These are phyloP conservation scores for Synergus itoensis DNA, from an alignment of 2,888 invertebrate species.

Conservation along the genomic window DNA sequence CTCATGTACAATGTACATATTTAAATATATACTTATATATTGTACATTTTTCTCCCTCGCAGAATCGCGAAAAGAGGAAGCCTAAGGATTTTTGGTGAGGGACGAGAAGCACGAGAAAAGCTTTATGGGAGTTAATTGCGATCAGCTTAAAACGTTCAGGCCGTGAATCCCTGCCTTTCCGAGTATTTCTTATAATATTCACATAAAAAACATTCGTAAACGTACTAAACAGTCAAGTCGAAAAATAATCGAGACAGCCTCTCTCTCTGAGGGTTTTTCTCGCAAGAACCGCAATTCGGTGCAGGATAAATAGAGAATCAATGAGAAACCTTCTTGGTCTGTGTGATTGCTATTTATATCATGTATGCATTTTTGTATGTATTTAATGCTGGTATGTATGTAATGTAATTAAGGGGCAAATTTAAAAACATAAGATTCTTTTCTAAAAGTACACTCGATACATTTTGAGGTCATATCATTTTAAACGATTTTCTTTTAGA, in stretches of 20 bases:
- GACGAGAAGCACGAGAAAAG: slow-evolving; percentile 32
- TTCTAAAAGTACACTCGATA: too few relatives aligned
- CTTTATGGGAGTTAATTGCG: neutral
- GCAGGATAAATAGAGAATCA: slow-evolving; percentile 35
- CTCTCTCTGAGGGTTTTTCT: slow-evolving; percentile 57
- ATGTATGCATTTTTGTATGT: neutral
- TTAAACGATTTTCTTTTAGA: too few relatives aligned
- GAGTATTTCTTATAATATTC: slow-evolving; percentile 65
- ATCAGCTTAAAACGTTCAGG: slow-evolving; percentile 35
- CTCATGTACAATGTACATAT: neutral
- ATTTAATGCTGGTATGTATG: neutral
- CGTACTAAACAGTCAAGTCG: slow-evolving; percentile 71
- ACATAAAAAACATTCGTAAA: slow-evolving; percentile 70
- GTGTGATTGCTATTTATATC: slow-evolving; percentile 1
- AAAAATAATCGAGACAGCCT: slow-evolving; percentile 71
- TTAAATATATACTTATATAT: slow-evolving; percentile 1
- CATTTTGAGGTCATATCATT: too few relatives aligned
- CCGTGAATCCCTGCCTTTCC: slow-evolving; percentile 47
- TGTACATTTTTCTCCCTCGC: slow-evolving; percentile 4
- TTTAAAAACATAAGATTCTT: too few relatives aligned
- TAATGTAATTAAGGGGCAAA: too few relatives aligned
- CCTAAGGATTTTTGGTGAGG: slow-evolving; percentile 17
- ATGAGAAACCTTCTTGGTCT: slow-evolving; percentile 36
- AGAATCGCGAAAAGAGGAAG: slow-evolving; percentile 8
- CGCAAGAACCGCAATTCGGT: slow-evolving; percentile 47